Conservation (phyloP, 2,113 vertebrate genomes). For the Ammodytes marinus region DNA sequence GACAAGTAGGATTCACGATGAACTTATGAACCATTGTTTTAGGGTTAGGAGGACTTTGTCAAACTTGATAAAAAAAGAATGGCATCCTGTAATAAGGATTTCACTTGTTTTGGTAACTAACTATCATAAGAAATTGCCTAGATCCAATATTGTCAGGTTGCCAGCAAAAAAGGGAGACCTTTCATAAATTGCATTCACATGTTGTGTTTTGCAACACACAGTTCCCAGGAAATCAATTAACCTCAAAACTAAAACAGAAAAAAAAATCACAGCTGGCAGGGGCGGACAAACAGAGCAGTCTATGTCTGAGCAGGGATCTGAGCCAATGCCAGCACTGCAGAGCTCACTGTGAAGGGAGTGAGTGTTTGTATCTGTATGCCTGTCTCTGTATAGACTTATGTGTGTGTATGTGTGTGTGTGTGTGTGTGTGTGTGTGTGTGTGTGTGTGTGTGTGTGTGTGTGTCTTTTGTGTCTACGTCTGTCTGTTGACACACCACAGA, state of each 20-base stretch:
- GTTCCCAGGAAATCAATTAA: too few relatives aligned
- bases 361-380: constrained; percentile 54
- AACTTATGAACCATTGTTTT: neutral
- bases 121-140: neutral
- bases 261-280: constrained; percentile 70
- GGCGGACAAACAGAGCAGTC: constrained; percentile 72
- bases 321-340: constrained; percentile 62
- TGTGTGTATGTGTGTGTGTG: constrained; percentile 20
- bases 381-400: constrained; percentile 31
- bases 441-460: constrained; percentile 21
- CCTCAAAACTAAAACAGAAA: too few relatives aligned
- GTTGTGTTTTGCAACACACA: neutral
- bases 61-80: neutral
- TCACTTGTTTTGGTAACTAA: neutral
- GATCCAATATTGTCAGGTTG: neutral
- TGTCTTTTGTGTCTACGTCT: constrained; percentile 30
- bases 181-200: neutral
- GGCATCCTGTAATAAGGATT: neutral
- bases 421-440: neutral
- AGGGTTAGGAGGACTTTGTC: neutral
- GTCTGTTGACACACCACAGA: constrained; percentile 57
- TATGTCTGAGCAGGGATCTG: constrained; percentile 65
- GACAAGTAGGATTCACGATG: neutral
- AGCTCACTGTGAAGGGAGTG: constrained; percentile 57
- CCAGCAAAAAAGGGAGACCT: neutral